Evolutionary conservation across 2,797 vertebrate species (phyloP), one percentile per base, ranked within the genome.

Genomic region (Epinephelus awoara): DNA sequence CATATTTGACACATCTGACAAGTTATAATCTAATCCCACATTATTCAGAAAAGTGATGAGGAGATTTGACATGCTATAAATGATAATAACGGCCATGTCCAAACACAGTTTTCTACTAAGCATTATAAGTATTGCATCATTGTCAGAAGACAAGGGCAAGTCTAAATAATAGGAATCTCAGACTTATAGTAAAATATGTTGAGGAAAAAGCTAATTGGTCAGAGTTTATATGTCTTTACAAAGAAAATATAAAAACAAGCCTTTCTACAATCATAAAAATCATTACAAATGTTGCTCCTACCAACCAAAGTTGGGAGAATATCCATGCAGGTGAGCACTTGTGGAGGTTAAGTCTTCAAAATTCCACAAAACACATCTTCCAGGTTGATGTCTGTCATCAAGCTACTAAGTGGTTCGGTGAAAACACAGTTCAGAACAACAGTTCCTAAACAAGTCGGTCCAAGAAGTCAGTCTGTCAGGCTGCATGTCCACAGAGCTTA

Each of bases 241-340:
- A 23, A 23, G 23, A 23, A 23, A 23, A 23, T 23, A 23, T 23
- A 23, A 23, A 23, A 23, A 23, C 23, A 27, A 27, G 27, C 27
- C 27, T 27, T 27, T 27, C 27, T 4, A 0, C 13, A 21, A 19
- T 56, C 6, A n/a, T 21, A 0, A 15, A 66, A 18, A 49, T 44
- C 18, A n/a, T 3, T 5, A 12, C 19, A 64, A 38, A 71, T 3
- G 19, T 42, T 55, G 38, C 27, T 77, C 69, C 62, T 58, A 67
- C 76, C 75, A 77, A 70, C 38, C 67, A 70, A 25, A 54, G 50
- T 4, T 40, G 38, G 46, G 2, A 72, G 11, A 18, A 52, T 50
- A 52, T 79, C 72, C 55, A 81, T 57, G 21, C 58, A 78, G 40
- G 23, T 11, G 44, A 69, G 61, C 34, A 11, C 18, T 21, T 44